Conservation (phyloP, 1,140 invertebrate genomes). For the Ladona fulva region DNA sequence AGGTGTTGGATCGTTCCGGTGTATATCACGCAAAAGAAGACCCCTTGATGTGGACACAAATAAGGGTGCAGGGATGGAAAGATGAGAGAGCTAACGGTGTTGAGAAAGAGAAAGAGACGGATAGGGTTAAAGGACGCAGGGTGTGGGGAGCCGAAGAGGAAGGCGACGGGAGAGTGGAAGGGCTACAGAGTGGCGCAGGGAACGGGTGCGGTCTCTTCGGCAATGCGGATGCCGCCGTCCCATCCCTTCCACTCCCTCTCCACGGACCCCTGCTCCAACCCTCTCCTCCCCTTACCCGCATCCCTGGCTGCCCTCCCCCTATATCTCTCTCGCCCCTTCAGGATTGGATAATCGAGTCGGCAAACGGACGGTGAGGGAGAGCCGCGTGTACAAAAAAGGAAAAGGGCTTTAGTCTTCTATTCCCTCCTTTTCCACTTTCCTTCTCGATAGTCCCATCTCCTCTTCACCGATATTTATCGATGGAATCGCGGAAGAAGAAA, state of each 20-base stretch:
- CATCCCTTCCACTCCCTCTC: not conserved
- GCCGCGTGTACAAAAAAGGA: no score
- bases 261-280: not conserved
- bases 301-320: not conserved
- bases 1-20: no score
- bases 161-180: not conserved
- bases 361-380: no score
- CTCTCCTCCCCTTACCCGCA: no score
- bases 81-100: not conserved
- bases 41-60: no score
- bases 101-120: not conserved
- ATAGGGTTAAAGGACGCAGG: not conserved
- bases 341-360: no score
- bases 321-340: not conserved
- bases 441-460: no score
- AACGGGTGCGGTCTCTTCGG: not conserved
- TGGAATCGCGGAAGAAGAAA: no score
- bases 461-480: no score
- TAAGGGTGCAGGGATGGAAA: not conserved
- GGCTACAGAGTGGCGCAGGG: not conserved
- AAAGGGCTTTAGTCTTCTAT: no score
- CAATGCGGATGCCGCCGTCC: not conserved
- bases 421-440: no score
- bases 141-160: not conserved
- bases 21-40: no score